Conservation (phyloP, 2,797 vertebrate genomes). For the Neosilurus hyrtlii region DNA sequence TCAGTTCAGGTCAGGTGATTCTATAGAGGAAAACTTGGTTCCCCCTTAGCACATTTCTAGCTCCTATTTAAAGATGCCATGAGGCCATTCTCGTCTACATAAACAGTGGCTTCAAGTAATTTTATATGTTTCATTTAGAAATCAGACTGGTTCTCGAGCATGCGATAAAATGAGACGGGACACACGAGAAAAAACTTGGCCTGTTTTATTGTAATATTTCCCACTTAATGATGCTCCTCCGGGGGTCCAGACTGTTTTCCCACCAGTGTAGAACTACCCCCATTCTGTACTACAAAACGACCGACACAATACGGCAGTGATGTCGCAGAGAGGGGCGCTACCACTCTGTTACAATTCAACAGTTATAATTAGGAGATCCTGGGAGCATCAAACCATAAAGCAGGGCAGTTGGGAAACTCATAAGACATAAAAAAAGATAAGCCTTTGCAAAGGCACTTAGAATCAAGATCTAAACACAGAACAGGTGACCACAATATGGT, state of each 20-base stretch:
- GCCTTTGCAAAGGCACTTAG: background rate
- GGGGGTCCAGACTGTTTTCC: too few relatives aligned
- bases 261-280: too few relatives aligned
- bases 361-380: background rate
- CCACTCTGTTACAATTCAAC: background rate
- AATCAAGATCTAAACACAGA: background rate
- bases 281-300: too few relatives aligned
- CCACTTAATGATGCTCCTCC: too few relatives aligned
- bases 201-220: too few relatives aligned
- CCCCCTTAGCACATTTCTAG: too few relatives aligned
- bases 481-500: too few relatives aligned
- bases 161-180: background rate
- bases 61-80: too few relatives aligned
- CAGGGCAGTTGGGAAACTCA: background rate
- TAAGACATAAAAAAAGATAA: background rate
- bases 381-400: background rate
- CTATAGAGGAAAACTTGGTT: background rate
- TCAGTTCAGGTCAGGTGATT: background rate
- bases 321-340: too few relatives aligned
- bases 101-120: background rate
- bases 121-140: background rate
- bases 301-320: too few relatives aligned
- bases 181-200: too few relatives aligned
- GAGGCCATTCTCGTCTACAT: too few relatives aligned
- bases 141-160: background rate